phyloP scores from a whole-genome alignment of 1,140 invertebrate species.

The Drosophila sproati region DNA sequence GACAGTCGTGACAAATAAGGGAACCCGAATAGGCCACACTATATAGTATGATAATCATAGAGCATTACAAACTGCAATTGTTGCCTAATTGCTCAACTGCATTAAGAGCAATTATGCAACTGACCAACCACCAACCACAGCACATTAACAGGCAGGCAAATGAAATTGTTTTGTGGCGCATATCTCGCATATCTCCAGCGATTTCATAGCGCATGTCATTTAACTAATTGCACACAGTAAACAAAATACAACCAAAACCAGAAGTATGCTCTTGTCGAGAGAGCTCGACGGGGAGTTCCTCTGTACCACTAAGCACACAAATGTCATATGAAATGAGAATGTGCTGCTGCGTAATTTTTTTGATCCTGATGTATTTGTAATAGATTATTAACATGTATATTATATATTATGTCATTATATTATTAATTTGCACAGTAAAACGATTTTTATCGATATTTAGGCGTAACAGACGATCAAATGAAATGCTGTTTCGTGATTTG shows the following conservation, averaged over 20 bases:
- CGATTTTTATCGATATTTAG: too few species aligned
- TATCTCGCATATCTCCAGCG: slow-evolving; percentile 33
- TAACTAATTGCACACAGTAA: slow-evolving; percentile 29
- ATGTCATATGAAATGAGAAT: too few species aligned
- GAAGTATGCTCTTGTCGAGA: too few species aligned
- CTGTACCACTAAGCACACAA: too few species aligned
- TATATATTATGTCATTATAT: too few species aligned
- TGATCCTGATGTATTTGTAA: too few species aligned
- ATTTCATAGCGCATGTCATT: slow-evolving; percentile 41
- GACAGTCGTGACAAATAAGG: background rate
- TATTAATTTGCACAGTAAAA: too few species aligned
- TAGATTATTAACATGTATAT: too few species aligned
- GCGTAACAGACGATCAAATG: too few species aligned
- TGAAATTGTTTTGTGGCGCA: slow-evolving; percentile 28
- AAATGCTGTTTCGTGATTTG: too few species aligned
- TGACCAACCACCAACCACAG: background rate
- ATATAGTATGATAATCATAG: slow-evolving; percentile 10
- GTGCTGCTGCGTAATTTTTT: too few species aligned
- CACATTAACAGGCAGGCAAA: slow-evolving; percentile 22
- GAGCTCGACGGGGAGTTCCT: too few species aligned
- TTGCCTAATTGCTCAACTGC: slow-evolving; percentile 45
- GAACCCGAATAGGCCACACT: background rate
- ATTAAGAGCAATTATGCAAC: slow-evolving; percentile 48
- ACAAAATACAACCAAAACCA: background rate
- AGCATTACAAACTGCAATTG: slow-evolving; percentile 10